Base-by-base conservation (phyloP, 2,113 vertebrate species). In the Vidua chalybeata region DNA sequence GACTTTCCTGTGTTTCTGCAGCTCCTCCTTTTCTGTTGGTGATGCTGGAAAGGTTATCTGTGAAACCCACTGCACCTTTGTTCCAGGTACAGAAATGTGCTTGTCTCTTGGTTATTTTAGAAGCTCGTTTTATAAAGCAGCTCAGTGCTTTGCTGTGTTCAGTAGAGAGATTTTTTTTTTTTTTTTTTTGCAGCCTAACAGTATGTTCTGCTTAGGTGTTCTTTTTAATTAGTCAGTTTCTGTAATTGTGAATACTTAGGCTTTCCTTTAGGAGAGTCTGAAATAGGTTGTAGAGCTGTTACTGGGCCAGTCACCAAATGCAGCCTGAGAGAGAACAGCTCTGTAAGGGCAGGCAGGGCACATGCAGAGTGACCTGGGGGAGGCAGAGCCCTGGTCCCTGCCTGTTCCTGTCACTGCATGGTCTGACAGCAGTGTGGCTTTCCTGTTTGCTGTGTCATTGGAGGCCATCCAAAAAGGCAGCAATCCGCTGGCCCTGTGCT, bases 341-440 rank as follows among this genome's bases (percentile, higher is more conserved):
- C 35, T 28, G 28, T 5, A 20, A 51, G 43, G 37, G 23, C 18
- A 51, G 41, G 27, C 61, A 82, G 56, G 61, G 66, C 30, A 39
- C 2, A 4, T 37, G 41, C 49, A 46, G 27, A 69, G 26, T 0
- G 4, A 28, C n/a, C 41, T 19, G 3, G 5, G 31, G 15, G 7
- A 37, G 26, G 31, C 55, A 55, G 55, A 86, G 28, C 55, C 55
- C 61, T 9, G 22, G 27, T 37, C 26, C 52, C 61, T 66, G 62
- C 24, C 46, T 72, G 35, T 41, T 52, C 1, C 2, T 35, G 16
- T 49, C 52, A 48, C 58, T 58, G 20, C 1, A 0, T 10, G 59
- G 16, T 46, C 58, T 63, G 54, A 39, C 82, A 62, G 49, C 58
- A 61, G 49, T 0, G 0, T 27, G 39, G 55, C 66, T 69, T 61